A percentile compares a stretch with the other conserved stretches of the same genome.
Evolutionary conservation across 2,888 invertebrate genomes (phyloP).

Genomic region (Brachynemurus nebulosus): DNA sequence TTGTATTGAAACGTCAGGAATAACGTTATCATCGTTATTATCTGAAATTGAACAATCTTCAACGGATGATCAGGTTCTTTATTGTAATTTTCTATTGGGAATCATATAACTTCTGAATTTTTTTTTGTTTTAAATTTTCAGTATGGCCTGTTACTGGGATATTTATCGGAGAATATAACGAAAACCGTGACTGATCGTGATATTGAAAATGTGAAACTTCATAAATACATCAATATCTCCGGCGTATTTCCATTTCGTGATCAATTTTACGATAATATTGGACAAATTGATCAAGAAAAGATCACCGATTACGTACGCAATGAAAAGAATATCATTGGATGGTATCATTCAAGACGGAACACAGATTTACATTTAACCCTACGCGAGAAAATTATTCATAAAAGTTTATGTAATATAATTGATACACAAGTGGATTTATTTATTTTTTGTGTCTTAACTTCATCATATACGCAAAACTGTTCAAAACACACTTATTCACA

Average conservation of each 20-base stretch:
- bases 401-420: conserved; percentile 44
- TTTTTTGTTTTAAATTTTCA: conserved; percentile 22
- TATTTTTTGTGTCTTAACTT: conserved; percentile 44
- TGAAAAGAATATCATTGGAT: conserved; percentile 45
- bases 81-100: no score
- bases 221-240: conserved; percentile 45
- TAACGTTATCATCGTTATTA: not conserved
- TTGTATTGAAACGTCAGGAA: not conserved
- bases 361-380: conserved; percentile 41
- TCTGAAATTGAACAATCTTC: not conserved
- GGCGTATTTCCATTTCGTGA: conserved; percentile 46
- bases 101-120: not conserved
- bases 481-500: conserved; percentile 49
- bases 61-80: not conserved
- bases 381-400: conserved; percentile 47
- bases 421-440: conserved; percentile 43
- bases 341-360: conserved; percentile 49
- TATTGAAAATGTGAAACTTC: conserved; percentile 43
- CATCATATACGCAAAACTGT: conserved; percentile 34
- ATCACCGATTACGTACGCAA: conserved; percentile 36
- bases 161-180: conserved; percentile 45
- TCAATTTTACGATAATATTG: conserved; percentile 42
- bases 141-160: conserved; percentile 52
- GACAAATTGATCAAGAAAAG: conserved; percentile 40
- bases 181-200: conserved; percentile 56